Evolutionary conservation across 2,113 vertebrate genomes (phyloP).

Genomic region (Sinocyclocheilus maitianheensis): DNA sequence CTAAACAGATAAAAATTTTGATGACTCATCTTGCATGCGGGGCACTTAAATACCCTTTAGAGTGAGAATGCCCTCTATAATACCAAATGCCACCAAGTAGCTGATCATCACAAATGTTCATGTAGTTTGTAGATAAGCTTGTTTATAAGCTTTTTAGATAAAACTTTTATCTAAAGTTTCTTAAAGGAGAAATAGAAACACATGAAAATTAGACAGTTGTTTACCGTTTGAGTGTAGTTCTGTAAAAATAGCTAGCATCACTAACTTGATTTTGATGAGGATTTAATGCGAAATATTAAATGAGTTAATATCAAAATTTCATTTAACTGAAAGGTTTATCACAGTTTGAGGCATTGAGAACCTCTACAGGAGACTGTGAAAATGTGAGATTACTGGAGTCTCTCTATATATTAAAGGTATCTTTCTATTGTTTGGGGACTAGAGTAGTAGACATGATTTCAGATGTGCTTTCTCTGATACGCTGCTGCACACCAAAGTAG

Average conservation of each 20-base stretch:
- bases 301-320: not conserved
- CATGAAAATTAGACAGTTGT: too few species aligned
- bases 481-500: not conserved
- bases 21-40: not conserved
- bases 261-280: not conserved
- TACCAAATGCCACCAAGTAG: not conserved
- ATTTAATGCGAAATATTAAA: not conserved
- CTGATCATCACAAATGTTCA: not conserved
- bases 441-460: not conserved
- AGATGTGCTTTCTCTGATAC: not conserved
- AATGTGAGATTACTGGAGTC: not conserved
- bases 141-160: not conserved
- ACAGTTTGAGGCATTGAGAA: not conserved
- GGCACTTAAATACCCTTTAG: not conserved
- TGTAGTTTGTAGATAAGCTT: not conserved
- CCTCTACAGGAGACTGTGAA: not conserved
- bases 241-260: too few species aligned
- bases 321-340: not conserved
- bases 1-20: not conserved
- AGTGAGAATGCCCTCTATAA: not conserved
- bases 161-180: not conserved
- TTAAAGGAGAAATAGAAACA: not conserved
- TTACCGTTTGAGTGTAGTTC: too few species aligned
- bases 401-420: not conserved
- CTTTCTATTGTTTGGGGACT: not conserved